Evolutionary conservation across 2,113 vertebrate species (phyloP).

Genomic region (Cololabis saira): DNA sequence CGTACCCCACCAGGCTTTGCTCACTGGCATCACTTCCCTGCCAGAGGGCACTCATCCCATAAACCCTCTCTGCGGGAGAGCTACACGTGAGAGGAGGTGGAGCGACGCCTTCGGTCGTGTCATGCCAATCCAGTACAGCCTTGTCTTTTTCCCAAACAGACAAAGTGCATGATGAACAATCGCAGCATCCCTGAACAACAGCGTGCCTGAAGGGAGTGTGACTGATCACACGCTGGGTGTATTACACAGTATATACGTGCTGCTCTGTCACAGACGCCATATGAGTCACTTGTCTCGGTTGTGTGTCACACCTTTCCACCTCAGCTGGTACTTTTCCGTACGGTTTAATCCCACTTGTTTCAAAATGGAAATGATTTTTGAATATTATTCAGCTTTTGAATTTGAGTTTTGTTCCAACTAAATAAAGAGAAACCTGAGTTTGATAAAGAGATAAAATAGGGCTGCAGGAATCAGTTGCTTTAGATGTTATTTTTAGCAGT

Average conservation of each 20-base stretch:
- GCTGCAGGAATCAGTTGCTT: no score
- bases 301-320: constrained; percentile 16
- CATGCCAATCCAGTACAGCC: constrained; percentile 15
- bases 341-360: no score
- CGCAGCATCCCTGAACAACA: constrained; percentile 13
- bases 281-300: constrained; percentile 45
- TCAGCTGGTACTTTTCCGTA: constrained; percentile 21
- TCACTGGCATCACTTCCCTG: constrained; percentile 51
- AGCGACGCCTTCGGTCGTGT: constrained; percentile 32
- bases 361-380: no score
- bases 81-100: constrained; percentile 26
- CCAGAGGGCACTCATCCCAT: constrained; percentile 63
- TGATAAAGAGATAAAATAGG: no score
- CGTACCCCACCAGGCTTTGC: constrained; percentile 33
- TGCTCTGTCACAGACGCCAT: constrained; percentile 13
- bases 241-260: constrained; percentile 16
- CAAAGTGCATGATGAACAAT: constrained; percentile 18
- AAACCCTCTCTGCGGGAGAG: constrained; percentile 45
- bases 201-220: constrained; percentile 18
- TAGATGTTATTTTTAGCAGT: no score
- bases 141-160: constrained; percentile 4
- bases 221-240: constrained; percentile 36
- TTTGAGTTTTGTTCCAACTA: no score
- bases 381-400: no score
- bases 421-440: no score